These are phyloP conservation scores for Pipistrellus pipistrellus DNA, from an alignment of 2,797 vertebrate genomes.

Conservation along the genomic window DNA sequence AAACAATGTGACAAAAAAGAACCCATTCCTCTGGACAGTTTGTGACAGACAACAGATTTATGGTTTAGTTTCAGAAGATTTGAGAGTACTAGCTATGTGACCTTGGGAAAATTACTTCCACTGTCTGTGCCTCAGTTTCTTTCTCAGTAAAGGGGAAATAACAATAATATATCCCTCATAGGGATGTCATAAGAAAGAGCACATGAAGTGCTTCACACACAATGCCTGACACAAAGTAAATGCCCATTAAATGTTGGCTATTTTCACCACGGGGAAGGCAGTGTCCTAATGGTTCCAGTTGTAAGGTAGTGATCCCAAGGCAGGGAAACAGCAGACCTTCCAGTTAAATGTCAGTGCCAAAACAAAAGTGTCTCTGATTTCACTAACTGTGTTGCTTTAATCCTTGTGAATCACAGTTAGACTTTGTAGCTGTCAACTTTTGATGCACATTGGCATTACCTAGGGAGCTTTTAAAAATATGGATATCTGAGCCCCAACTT, in stretches of 20 bases:
- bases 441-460: background rate
- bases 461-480: background rate
- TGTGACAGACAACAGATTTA: background rate
- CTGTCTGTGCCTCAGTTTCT: constrained; percentile 11
- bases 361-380: background rate
- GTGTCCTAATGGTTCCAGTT: background rate
- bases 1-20: constrained; percentile 27
- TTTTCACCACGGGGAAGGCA: background rate
- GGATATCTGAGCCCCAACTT: background rate
- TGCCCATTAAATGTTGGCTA: background rate
- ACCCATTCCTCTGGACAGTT: background rate
- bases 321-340: background rate
- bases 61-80: background rate
- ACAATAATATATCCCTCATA: background rate
- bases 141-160: constrained; percentile 17
- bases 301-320: background rate
- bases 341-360: background rate
- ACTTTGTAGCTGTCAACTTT: background rate
- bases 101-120: constrained; percentile 19
- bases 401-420: constrained; percentile 43
- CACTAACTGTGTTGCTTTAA: background rate
- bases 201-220: background rate
- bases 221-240: background rate
- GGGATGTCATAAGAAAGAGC: background rate
- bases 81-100: background rate